Evolutionary conservation across 2,797 vertebrate genomes (phyloP).

Genomic region (Xiphophorus birchmanni): DNA sequence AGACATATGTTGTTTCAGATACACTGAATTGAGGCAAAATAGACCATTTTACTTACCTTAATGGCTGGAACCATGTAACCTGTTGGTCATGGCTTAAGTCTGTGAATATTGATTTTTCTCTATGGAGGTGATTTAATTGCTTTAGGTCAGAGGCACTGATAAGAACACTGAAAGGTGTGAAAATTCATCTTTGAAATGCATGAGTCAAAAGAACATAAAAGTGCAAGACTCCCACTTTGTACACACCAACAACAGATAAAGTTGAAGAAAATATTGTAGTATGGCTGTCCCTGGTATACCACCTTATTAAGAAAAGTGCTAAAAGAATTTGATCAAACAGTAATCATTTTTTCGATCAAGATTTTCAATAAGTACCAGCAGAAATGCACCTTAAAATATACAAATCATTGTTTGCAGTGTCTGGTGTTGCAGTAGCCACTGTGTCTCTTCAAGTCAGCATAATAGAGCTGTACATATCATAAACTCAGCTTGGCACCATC

Average conservation of each 20-base stretch:
- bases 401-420: conserved; percentile 1
- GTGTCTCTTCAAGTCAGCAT: background rate
- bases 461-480: conserved; percentile 1
- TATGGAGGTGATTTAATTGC: conserved; percentile 48
- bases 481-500: background rate
- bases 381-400: background rate
- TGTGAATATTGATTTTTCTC: conserved; percentile 46
- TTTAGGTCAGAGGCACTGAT: conserved; percentile 54
- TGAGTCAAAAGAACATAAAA: conserved; percentile 45
- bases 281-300: conserved; percentile 13
- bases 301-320: conserved; percentile 30
- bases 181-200: conserved; percentile 38
- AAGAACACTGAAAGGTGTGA: conserved; percentile 68
- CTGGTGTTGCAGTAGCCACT: background rate
- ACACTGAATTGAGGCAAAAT: conserved; percentile 54
- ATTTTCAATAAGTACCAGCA: background rate
- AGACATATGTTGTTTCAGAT: conserved; percentile 48
- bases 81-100: conserved; percentile 45
- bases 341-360: background rate
- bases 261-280: conserved; percentile 41
- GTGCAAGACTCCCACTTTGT: conserved; percentile 65
- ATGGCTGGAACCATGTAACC: conserved; percentile 36
- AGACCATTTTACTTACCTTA: conserved; percentile 45
- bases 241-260: conserved; percentile 69
- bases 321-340: background rate